Conservation (phyloP, 1,140 invertebrate species). For the Rhyzopertha dominica region DNA sequence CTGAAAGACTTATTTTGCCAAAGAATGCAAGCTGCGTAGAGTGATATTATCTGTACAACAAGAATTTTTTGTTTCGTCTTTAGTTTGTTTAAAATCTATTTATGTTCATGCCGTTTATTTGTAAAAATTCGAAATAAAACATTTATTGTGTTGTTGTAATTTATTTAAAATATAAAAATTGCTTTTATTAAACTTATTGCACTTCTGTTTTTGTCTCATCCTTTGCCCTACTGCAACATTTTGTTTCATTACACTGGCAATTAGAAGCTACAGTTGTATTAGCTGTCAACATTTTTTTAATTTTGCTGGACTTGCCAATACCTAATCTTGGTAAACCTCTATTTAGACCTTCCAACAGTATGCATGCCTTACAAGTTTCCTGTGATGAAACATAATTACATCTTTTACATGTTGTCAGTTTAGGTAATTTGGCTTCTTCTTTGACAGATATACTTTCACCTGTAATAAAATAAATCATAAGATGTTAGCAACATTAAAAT, state of each 20-base stretch:
- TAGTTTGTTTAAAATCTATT: no score
- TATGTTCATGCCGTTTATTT: no score
- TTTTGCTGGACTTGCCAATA: conserved; percentile 79
- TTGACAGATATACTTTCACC: conserved; percentile 84
- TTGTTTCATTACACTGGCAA: no score
- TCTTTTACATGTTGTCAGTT: conserved; percentile 71
- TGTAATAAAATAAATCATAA: conserved; percentile 43
- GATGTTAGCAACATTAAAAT: conserved; percentile 8
- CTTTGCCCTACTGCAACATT: no score
- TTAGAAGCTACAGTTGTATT: no score
- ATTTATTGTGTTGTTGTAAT: no score
- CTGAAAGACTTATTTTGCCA: conserved; percentile 58
- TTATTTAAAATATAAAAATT: no score
- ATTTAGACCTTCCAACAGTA: conserved; percentile 92
- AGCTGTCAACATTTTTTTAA: conserved; percentile 57
- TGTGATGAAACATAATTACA: conserved; percentile 97
- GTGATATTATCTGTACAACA: no score
- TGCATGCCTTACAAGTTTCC: conserved; percentile 93
- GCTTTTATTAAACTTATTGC: no score
- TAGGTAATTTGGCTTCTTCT: conserved; percentile 75
- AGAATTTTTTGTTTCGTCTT: no score
- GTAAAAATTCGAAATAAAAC: no score
- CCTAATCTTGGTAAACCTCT: conserved; percentile 83
- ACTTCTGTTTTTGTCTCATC: no score
- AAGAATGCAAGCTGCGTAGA: conserved; percentile 58